Evolutionary conservation across 2,888 invertebrate genomes (phyloP), one percentile per base, ranked within the genome.

Genomic region (Mystacides longicornis): DNA sequence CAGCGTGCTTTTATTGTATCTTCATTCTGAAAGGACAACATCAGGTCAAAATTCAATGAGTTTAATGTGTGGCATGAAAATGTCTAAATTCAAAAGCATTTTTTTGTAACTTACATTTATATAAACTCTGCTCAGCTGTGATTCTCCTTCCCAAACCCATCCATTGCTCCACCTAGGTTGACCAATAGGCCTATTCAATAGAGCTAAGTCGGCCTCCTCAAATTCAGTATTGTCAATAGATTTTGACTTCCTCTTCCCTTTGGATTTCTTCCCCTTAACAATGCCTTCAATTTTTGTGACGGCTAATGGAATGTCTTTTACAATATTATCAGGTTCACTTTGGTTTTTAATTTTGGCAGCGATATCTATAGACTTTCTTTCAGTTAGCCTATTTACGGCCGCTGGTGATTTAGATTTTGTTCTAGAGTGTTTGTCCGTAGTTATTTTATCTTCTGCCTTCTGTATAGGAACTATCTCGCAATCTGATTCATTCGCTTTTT

Each of bases 71-170:
- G n/a, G n/a, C n/a, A n/a, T n/a, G n/a, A n/a, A n/a, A n/a, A n/a
- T n/a, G n/a, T n/a, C n/a, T n/a, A n/a, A n/a, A n/a, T n/a, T n/a
- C n/a, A n/a, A n/a, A n/a, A n/a, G n/a, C n/a, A n/a, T n/a, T n/a
- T n/a, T 43, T 14, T 16, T 43, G 18, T 20, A 16, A 81, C 85
- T 85, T 74, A 94, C 94, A 75, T 89, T 90, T 66, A 93, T 79
- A 75, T 88, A 93, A 65, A 94, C 88, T 77, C 87, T 87, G 62
- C 87, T 85, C 67, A 90, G 81, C 68, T 85, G 89, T 27, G 88
- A 79, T 63, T 89, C 85, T 49, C 93, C 93, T 67, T 89, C 87
- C 90, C 93, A 94, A 61, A 81, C 82, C 94, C 94, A 94, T 23
- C 93, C 93, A 68, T 94, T 93, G 67, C 89, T 91, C 91, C 91